Evolutionary conservation across 2,113 vertebrate species (phyloP).

Genomic region (Cardinalis cardinalis): DNA sequence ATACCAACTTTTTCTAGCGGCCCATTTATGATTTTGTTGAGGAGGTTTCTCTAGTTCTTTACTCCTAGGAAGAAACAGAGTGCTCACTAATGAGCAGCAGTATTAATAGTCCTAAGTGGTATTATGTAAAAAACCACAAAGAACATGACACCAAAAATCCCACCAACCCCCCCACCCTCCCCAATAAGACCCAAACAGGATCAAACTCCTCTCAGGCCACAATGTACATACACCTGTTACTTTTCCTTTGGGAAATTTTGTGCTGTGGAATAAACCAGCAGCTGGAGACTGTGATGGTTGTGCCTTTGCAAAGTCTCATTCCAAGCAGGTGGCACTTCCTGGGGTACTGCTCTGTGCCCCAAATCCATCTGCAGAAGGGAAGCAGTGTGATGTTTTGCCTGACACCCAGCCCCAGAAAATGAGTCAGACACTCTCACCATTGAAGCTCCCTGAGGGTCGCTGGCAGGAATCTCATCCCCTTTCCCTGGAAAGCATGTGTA

Average conservation of each 20-base stretch:
- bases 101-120: not conserved
- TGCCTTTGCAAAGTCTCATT: not conserved
- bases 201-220: not conserved
- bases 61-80: not conserved
- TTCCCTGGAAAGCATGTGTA: rapidly evolving
- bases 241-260: not conserved
- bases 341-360: not conserved
- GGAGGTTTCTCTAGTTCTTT: not conserved
- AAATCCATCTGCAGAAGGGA: not conserved
- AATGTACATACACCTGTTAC: not conserved
- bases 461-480: not conserved
- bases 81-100: not conserved
- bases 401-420: not conserved
- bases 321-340: not conserved
- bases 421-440: rapidly evolving
- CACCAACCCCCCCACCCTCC: rapidly evolving
- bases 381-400: not conserved
- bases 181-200: not conserved
- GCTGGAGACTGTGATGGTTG: not conserved
- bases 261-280: not conserved
- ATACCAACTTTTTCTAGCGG: not conserved
- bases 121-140: not conserved
- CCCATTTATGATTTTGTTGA: not conserved
- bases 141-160: not conserved
- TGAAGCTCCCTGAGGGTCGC: not conserved